Percentiles rank a stretch among this genome's conserved stretches.
Conservation (phyloP, 53 echinoderm and acorn worm genomes). For the Holothuria leucospilota region DNA sequence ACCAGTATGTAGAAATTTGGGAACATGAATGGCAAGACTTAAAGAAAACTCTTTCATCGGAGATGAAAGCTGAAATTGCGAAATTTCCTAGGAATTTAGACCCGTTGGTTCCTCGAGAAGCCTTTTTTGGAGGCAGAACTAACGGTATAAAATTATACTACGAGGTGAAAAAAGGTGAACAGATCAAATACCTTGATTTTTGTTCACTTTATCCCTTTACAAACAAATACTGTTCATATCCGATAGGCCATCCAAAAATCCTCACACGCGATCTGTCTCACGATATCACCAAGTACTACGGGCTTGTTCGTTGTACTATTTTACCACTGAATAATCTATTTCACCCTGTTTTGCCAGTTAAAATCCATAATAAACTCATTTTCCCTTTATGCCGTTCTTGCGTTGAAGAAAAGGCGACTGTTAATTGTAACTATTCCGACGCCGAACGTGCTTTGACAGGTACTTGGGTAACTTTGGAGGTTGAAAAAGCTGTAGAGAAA, state of each 20-base stretch:
- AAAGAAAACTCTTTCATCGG: too few species aligned
- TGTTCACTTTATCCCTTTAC: too few species aligned
- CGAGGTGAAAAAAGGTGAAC: constrained; percentile 20
- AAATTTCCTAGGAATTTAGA: neutral
- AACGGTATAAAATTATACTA: constrained; percentile 31
- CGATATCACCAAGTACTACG: neutral
- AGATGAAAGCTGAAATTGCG: too few species aligned
- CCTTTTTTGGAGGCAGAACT: too few species aligned
- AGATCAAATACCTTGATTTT: constrained; percentile 70
- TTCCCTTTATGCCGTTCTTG: constrained; percentile 56
- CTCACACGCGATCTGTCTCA: too few species aligned
- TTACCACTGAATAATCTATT: too few species aligned
- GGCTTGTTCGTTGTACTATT: constrained; percentile 49
- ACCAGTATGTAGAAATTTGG: too few species aligned
- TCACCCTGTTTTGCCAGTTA: constrained; percentile 62
- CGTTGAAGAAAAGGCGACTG: too few species aligned
- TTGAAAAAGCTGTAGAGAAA: too few species aligned
- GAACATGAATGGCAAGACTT: neutral
- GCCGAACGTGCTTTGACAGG: constrained; percentile 30
- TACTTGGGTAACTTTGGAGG: too few species aligned
- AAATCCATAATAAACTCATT: too few species aligned
- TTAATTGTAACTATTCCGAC: constrained; percentile 42
- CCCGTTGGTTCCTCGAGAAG: constrained; percentile 30
- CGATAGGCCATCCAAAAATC: constrained; percentile 51
- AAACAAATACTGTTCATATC: too few species aligned